These are phyloP conservation scores for Dynastes hyllus DNA, from an alignment of 2,888 invertebrate genomes.

Conservation along the genomic window DNA sequence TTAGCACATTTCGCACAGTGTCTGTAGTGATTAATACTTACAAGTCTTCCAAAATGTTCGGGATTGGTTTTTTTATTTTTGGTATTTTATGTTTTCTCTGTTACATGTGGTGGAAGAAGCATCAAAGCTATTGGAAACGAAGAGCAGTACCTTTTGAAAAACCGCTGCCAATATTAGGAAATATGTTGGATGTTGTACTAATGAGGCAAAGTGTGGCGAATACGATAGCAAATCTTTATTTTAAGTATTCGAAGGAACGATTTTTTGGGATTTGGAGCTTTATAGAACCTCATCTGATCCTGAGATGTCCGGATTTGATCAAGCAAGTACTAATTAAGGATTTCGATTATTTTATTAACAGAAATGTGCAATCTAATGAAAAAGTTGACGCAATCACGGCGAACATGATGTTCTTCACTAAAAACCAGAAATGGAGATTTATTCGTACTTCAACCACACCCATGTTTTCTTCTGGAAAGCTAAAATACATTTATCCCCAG, in stretches of 20 bases:
- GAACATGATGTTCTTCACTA: constrained; percentile 69
- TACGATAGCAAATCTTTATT: constrained; percentile 62
- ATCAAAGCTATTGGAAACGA: constrained; percentile 68
- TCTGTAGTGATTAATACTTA: too few species aligned
- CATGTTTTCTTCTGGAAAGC: constrained; percentile 66
- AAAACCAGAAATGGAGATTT: constrained; percentile 73
- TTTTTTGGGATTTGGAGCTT: constrained; percentile 73
- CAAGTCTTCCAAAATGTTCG: background rate
- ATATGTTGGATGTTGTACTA: constrained; percentile 65
- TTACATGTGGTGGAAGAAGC: background rate
- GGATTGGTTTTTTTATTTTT: background rate
- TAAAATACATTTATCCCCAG: constrained; percentile 20
- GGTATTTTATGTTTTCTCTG: background rate
- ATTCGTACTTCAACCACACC: constrained; percentile 73
- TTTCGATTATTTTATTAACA: constrained; percentile 71
- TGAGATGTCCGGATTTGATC: constrained; percentile 71
- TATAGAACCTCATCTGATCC: constrained; percentile 70
- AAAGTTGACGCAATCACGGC: constrained; percentile 69
- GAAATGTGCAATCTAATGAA: constrained; percentile 68
- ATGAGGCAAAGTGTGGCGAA: constrained; percentile 59
- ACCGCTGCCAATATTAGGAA: constrained; percentile 70
- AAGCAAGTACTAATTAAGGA: constrained; percentile 72
- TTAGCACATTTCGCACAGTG: too few species aligned
- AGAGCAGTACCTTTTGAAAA: constrained; percentile 66
- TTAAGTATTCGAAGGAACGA: constrained; percentile 59